A percentile compares a stretch with the other conserved stretches of the same genome.
Evolutionary conservation across 2,113 vertebrate genomes (phyloP).

Genomic region (Oreotrochilus melanogaster): DNA sequence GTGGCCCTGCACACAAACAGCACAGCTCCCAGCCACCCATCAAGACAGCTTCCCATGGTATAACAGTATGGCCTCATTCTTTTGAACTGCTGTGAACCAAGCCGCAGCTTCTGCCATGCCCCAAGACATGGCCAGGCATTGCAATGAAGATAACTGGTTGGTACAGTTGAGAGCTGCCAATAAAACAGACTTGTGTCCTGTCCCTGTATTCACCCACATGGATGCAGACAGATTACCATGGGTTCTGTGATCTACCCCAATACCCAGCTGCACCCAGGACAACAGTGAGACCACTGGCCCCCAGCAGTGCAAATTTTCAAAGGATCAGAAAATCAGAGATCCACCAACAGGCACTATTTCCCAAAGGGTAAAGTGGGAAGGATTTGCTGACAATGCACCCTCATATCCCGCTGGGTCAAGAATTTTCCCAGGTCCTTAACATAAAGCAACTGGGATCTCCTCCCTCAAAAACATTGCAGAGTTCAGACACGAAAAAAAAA

Average conservation of each 20-base stretch:
- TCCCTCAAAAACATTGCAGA: not conserved
- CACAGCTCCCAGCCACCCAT: not conserved
- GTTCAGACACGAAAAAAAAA: no score
- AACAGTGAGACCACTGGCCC: not conserved
- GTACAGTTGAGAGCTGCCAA: not conserved
- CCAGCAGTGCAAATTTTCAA: not conserved
- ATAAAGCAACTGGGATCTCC: not conserved
- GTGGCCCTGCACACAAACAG: not conserved
- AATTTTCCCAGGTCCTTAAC: not conserved
- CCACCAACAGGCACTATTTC: not conserved
- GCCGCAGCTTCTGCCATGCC: not conserved
- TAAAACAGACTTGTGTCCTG: not conserved
- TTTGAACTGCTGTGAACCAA: accelerated
- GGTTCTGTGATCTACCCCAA: not conserved
- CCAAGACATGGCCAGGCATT: not conserved
- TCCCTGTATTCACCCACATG: not conserved
- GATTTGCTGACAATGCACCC: not conserved
- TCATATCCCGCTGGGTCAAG: not conserved
- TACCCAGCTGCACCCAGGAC: not conserved
- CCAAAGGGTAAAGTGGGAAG: not conserved
- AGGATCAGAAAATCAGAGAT: not conserved
- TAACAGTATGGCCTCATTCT: not conserved
- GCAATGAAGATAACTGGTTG: not conserved
- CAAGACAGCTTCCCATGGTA: not conserved
- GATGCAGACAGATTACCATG: not conserved